These are phyloP conservation scores for Episyrphus balteatus DNA, from an alignment of 1,140 invertebrate genomes.

Conservation along the genomic window DNA sequence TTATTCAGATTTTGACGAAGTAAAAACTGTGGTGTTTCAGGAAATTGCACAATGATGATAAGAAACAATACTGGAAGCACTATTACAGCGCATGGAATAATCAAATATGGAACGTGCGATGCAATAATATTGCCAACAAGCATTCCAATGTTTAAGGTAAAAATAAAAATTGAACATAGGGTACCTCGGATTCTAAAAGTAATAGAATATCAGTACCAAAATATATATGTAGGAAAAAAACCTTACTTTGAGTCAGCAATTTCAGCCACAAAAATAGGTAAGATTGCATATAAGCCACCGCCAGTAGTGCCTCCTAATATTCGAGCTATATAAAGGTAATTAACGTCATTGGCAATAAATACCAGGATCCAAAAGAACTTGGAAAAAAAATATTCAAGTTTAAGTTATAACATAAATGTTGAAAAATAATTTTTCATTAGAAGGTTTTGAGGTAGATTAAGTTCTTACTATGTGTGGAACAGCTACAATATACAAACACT, in stretches of 20 bases:
- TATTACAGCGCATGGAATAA: constrained; percentile 21
- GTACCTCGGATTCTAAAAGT: constrained; percentile 23
- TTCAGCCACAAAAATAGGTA: constrained; percentile 32
- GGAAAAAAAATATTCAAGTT: too few species aligned
- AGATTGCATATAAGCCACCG: constrained; percentile 22
- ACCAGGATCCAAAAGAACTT: constrained; percentile 28
- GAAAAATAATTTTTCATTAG: too few species aligned
- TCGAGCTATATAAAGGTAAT: constrained; percentile 32
- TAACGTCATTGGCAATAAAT: constrained; percentile 24
- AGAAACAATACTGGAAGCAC: constrained; percentile 20
- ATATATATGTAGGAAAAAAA: too few species aligned
- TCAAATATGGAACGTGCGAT: constrained; percentile 20
- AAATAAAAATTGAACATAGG: constrained; percentile 22
- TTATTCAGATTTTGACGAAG: constrained; percentile 11
- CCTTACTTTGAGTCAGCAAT: constrained; percentile 30
- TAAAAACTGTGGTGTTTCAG: constrained; percentile 27
- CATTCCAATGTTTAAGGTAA: constrained; percentile 23
- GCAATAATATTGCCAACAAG: constrained; percentile 24
- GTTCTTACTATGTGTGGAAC: constrained; percentile 25
- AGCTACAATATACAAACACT: constrained; percentile 20
- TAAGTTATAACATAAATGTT: too few species aligned
- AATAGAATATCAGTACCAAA: too few species aligned
- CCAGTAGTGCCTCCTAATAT: constrained; percentile 33
- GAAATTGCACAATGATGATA: constrained; percentile 13
- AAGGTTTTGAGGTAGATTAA: too few species aligned